Percentiles rank a stretch among this genome's conserved stretches.
These are phyloP conservation scores for Nyctibius grandis DNA, from an alignment of 2,797 vertebrate genomes.

Conservation along the genomic window DNA sequence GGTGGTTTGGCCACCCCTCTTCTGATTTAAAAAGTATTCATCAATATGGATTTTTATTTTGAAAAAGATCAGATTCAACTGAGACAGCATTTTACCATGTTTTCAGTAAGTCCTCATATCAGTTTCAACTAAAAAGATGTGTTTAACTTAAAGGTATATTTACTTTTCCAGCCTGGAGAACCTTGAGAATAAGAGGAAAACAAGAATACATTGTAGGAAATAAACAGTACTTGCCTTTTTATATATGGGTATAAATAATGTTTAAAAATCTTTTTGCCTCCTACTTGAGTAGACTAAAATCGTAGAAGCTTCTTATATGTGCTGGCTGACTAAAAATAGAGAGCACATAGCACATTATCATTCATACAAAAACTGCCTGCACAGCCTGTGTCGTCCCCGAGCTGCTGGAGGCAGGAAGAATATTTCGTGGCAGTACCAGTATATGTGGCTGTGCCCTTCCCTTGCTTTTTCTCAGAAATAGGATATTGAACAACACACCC, in stretches of 20 bases:
- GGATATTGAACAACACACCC: neutral
- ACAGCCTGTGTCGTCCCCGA: neutral
- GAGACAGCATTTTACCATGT: neutral
- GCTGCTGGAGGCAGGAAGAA: neutral
- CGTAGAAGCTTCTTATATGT: constrained; percentile 36
- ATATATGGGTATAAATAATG: constrained; percentile 37
- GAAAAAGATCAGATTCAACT: neutral
- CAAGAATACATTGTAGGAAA: neutral
- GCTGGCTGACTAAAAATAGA: constrained; percentile 58
- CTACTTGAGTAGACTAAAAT: constrained; percentile 33
- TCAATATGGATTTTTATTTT: neutral
- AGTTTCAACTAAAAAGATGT: constrained; percentile 10
- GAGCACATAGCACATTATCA: constrained; percentile 45
- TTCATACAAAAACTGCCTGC: constrained; percentile 47
- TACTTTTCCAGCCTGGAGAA: neutral
- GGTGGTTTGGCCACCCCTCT: neutral
- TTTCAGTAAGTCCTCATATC: neutral
- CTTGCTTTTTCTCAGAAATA: neutral
- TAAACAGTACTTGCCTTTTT: constrained; percentile 22
- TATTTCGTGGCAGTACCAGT: neutral
- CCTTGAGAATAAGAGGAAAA: constrained; percentile 1
- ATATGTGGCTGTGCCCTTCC: neutral
- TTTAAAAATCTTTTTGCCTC: constrained; percentile 19
- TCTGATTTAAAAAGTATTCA: neutral
- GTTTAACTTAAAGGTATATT: constrained; percentile 7